Percentiles rank a stretch among this genome's conserved stretches.
phyloP scores from a whole-genome alignment of 1,140 invertebrate species.

The Goniozus legneri region DNA sequence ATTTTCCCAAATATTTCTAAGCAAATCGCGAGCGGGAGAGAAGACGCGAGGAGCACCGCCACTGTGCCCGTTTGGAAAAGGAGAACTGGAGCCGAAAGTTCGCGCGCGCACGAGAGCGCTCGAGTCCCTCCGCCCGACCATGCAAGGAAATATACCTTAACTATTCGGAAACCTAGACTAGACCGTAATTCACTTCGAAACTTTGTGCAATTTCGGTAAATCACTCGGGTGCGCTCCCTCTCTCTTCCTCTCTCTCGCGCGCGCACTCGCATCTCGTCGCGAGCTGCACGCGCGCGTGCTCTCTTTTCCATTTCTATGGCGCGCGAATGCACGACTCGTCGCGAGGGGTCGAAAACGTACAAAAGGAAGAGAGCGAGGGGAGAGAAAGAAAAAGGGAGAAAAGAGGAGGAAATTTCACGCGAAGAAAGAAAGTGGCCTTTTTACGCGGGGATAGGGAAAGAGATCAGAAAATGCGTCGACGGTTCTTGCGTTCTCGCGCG shows the following conservation, averaged over 20 bases:
- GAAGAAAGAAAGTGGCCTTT: neutral
- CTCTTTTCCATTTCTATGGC: no score
- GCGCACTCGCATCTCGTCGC: no score
- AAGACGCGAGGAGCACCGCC: no score
- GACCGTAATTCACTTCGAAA: slow-evolving; percentile 17
- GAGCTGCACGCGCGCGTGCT: no score
- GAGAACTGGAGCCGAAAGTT: neutral
- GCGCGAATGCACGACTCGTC: no score
- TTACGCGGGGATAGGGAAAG: slow-evolving; percentile 1
- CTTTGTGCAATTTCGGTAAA: slow-evolving; percentile 16
- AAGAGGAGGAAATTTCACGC: neutral
- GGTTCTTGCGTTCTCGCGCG: no score
- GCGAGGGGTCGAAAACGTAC: no score
- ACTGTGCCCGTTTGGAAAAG: no score
- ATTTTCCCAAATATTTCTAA: neutral
- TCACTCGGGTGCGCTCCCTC: slow-evolving; percentile 2
- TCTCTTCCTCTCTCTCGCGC: no score
- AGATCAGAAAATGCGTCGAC: no score
- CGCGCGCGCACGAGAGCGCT: neutral
- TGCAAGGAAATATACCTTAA: slow-evolving; percentile 4
- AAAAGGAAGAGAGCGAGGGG: neutral
- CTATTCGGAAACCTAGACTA: slow-evolving; percentile 3
- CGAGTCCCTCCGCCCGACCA: neutral
- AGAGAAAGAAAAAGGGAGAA: neutral
- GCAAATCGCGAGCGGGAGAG: no score